Conservation (phyloP, 2,113 vertebrate genomes). For the Hippocampus barbouri region DNA sequence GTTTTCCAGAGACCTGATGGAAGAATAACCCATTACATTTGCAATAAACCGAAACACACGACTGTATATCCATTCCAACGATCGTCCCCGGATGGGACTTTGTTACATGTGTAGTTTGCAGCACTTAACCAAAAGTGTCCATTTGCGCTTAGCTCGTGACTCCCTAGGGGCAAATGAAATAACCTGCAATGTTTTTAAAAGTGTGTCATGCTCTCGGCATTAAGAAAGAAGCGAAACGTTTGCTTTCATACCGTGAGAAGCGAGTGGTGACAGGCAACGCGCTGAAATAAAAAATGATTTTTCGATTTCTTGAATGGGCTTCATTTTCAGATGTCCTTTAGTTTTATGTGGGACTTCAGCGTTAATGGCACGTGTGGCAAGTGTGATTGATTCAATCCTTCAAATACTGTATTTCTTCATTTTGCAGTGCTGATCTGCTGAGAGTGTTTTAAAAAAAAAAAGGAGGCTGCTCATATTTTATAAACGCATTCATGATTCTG, state of each 20-base stretch:
- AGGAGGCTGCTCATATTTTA: constrained; percentile 1
- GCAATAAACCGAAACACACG: background rate
- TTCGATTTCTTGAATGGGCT: background rate
- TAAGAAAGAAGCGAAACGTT: constrained; percentile 16
- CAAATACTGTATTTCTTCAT: constrained; percentile 18
- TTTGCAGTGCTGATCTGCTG: background rate
- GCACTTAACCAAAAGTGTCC: constrained; percentile 19
- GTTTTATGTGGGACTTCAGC: background rate
- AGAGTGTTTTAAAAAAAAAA: background rate
- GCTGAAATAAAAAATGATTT: constrained; percentile 3
- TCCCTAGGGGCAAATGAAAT: constrained; percentile 32
- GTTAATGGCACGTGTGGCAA: background rate
- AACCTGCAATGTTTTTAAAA: constrained; percentile 42
- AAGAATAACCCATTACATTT: background rate
- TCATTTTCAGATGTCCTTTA: background rate
- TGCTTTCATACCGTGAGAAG: constrained; percentile 13
- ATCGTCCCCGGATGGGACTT: background rate
- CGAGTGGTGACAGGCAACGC: constrained; percentile 10
- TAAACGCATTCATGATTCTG: constrained; percentile 8
- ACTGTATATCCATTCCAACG: background rate
- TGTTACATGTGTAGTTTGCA: constrained; percentile 29
- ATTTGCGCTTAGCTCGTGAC: constrained; percentile 22
- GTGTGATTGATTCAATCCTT: constrained; percentile 11
- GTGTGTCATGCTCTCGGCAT: constrained; percentile 18
- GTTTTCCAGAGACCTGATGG: background rate